Base-by-base conservation (phyloP, 2,888 invertebrate genomes). In the Ennomos erosarius region DNA sequence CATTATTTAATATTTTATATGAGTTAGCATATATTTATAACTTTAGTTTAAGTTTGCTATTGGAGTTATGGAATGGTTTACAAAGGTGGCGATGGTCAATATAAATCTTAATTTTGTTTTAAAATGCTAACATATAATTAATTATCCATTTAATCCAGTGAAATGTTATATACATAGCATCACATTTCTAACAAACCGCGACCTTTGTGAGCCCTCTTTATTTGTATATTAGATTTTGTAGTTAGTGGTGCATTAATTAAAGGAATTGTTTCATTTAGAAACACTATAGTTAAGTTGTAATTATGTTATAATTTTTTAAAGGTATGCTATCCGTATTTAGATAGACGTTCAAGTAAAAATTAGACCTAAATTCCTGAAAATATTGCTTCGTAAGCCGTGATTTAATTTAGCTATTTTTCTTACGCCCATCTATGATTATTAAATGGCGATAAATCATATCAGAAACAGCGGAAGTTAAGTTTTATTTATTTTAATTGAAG, bases 1-100 rank as follows among this genome's bases (percentile, higher is more conserved):
- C 73, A 83, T 26, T 87, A 84, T 85, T 84, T 81, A 83, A 86
- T 88, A 84, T 85, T 85, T 84, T 86, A 84, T 80, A 82, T 79
- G 78, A 79, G 81, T 84, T 86, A 86, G 84, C 71, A 72, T 87
- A 84, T 87, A 81, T 74, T 82, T 87, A 87, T 81, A 81, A 84
- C 81, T 81, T 81, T 82, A 82, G 77, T 81, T 80, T 83, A 84
- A 83, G 79, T 83, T 85, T 84, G 79, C 79, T 85, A 84, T 84
- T 80, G 76, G 67, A 71, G 76, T 75, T 78, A 74, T 69, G 62
- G 71, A 71, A 73, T 70, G 68, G 70, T 71, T 74, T 73, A 69
- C 70, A 55, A 69, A 68, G 64, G 63, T 47, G 46, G 38, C 46
- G 12, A 3, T 26, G 26, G 3, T 26, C 6, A 26, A 26, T 0